phyloP scores from a whole-genome alignment of 2,113 vertebrate genomes.

The Notiomystis cincta region DNA sequence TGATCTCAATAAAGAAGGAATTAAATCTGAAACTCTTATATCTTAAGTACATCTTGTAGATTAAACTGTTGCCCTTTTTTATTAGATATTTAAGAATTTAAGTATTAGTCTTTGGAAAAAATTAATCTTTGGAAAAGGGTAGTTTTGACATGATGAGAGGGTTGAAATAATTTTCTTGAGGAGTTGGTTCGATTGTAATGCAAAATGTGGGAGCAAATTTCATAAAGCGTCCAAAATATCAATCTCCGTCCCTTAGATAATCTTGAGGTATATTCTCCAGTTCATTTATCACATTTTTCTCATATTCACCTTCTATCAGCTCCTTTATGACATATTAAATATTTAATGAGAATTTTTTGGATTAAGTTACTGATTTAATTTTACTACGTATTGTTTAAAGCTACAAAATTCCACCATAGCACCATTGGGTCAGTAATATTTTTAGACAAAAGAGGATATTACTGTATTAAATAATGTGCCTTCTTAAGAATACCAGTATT shows the following conservation, averaged over 20 bases:
- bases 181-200: background rate
- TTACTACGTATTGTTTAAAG: background rate
- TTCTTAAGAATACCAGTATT: background rate
- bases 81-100: background rate
- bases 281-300: background rate
- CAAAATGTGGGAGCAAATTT: background rate
- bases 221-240: background rate
- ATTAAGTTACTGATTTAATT: background rate
- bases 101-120: background rate
- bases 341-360: background rate
- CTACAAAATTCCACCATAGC: background rate
- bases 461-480: background rate
- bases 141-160: background rate
- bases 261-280: background rate
- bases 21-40: background rate
- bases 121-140: background rate
- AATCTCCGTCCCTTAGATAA: accelerated
- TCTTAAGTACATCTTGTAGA: background rate
- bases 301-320: background rate
- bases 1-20: background rate
- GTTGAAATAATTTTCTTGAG: background rate
- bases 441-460: background rate
- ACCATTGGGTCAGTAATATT: background rate
- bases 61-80: background rate
- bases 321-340: background rate